Base-by-base conservation (phyloP, 1,140 invertebrate species). In the Drosophila obscura region DNA sequence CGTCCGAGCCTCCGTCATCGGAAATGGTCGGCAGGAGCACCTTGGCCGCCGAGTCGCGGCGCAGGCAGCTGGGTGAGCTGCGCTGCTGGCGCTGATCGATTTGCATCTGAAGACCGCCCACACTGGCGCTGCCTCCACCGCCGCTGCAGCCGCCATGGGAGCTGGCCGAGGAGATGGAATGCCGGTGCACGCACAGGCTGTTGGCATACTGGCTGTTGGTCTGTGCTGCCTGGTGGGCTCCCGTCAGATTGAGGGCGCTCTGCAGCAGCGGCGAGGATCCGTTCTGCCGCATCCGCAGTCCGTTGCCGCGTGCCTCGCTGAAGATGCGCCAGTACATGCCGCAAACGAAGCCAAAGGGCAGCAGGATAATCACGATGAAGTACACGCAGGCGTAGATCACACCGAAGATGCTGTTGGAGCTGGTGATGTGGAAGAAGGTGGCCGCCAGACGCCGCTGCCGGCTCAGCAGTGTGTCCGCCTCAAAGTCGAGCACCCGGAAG, bases 241-340 rank as follows among this genome's bases (percentile, higher is more conserved):
- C 80, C 8, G 90, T 90, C 8, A 92, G 56, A 67, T 92, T 92
- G 5, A 92, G 41, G 4, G 91, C 91, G 65, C 91, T 92, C 62
- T 93, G 92, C 1, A 94, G 73, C 9, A 94, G 85, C 26, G 93
- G 93, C 16, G 93, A 92, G 0, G 93, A 93, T 19, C 95, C 95
- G 57, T 94, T 95, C 55, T 95, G 93, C 22, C 95, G 92, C 60
- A 96, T 95, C 26, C 95, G 92, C 75, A 95, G 93, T 26, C 94
- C 95, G 73, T 95, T 96, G 52, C 93, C 93, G 41, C 94, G 93
- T 0, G 96, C 96, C 11, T 95, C 95, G 13, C 93, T 93, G 78
- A 96, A 96, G 60, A 96, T 96, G 43, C 94, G 94, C 48, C 94
- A 92, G 82, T 96, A 96, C 62, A 96, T 95, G 92, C 95, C 95